A percentile compares a stretch with the other conserved stretches of the same genome.
phyloP scores from a whole-genome alignment of 2,797 vertebrate genomes.

The Amniataba percoides region DNA sequence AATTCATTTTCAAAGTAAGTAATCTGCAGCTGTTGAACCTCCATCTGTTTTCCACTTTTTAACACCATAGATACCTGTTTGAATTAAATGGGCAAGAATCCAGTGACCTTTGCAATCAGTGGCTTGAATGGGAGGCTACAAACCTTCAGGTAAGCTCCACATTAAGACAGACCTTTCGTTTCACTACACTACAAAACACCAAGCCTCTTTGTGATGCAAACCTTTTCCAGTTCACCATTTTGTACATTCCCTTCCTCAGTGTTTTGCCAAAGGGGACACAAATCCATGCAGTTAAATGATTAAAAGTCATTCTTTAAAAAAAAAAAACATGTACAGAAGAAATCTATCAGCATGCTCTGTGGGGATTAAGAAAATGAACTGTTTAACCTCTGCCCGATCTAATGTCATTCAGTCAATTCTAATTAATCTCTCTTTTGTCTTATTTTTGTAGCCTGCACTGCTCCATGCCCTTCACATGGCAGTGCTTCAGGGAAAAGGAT shows the following conservation, averaged over 20 bases:
- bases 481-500: constrained; percentile 88
- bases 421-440: constrained; percentile 45
- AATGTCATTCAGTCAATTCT: constrained; percentile 20
- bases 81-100: constrained; percentile 84
- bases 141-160: constrained; percentile 88
- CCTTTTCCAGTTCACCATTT: constrained; percentile 14
- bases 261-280: neutral
- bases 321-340: constrained; percentile 13
- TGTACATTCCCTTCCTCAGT: constrained; percentile 6
- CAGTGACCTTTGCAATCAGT: constrained; percentile 86
- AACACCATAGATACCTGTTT: constrained; percentile 88
- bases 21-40: neutral
- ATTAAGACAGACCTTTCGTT: neutral
- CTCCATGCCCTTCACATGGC: constrained; percentile 84
- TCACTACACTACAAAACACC: constrained; percentile 9
- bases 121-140: constrained; percentile 94
- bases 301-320: constrained; percentile 22
- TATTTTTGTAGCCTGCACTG: constrained; percentile 84
- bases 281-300: constrained; percentile 23
- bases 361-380: neutral
- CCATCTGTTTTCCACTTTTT: neutral
- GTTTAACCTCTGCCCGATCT: constrained; percentile 28
- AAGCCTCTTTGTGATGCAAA: constrained; percentile 21
- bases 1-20: constrained; percentile 2
- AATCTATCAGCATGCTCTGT: constrained; percentile 8